Evolutionary conservation across 1,140 invertebrate genomes (phyloP).

Genomic region (Ganaspis sp.): DNA sequence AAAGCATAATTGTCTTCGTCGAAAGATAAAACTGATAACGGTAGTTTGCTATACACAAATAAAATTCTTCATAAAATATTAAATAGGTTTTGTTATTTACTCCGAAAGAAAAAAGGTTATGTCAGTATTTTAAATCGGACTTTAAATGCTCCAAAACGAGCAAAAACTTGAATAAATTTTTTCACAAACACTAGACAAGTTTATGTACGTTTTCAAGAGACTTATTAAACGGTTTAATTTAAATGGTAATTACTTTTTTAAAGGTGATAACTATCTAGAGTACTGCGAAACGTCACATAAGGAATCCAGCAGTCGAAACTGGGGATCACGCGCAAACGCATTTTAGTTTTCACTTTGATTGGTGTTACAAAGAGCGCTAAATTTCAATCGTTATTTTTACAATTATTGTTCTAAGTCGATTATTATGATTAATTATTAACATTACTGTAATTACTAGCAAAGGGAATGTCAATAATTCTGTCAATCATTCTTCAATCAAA

Average conservation of each 20-base stretch:
- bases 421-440: too few species aligned
- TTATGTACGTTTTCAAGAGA: neutral
- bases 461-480: too few species aligned
- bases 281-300: neutral
- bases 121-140: neutral
- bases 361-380: neutral
- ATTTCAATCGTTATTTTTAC: neutral
- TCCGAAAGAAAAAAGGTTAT: neutral
- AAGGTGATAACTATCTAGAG: neutral
- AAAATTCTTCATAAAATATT: neutral
- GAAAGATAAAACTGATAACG: neutral
- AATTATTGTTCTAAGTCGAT: neutral
- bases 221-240: neutral
- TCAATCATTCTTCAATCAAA: too few species aligned
- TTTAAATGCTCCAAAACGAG: slow-evolving; percentile 13
- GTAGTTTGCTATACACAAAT: neutral
- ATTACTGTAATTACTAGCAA: too few species aligned
- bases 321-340: neutral
- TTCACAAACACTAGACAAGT: neutral
- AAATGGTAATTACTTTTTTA: slow-evolving; percentile 1
- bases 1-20: neutral
- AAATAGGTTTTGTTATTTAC: neutral
- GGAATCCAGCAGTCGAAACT: neutral
- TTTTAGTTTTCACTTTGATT: neutral
- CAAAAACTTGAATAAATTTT: neutral